Evolutionary conservation across 2,113 vertebrate species (phyloP), one percentile per base, ranked within the genome.

Genomic region (Tupaia tana): DNA sequence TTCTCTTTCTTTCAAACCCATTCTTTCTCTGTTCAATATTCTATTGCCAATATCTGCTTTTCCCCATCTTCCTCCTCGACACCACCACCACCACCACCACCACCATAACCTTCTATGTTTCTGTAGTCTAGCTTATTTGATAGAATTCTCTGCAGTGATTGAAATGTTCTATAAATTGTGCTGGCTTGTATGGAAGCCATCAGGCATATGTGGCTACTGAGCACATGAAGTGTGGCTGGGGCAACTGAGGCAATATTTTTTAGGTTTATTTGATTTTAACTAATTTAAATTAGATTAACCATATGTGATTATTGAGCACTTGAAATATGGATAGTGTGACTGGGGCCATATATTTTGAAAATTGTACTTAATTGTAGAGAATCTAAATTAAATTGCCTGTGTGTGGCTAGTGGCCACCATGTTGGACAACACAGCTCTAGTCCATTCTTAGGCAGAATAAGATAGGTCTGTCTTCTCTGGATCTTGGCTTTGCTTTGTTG

Each of bases 221-320:
- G 29, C n/a, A 66, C 18, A 73, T 82, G 25, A 31, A 16, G 14
- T 86, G 2, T 89, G 70, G 29, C 31, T 75, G 6, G 13, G 75
- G 9, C 5, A 67, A 84, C 15, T 93, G 34, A 84, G 83, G n/a
- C 90, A 63, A n/a, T 29, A 70, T 10, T 43, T 86, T 59, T 75
- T 52, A 67, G 71, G 80, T 91, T 61, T 80, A 73, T 74, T 89
- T 89, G 91, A 88, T 86, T 86, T 71, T 90, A 61, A 27, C 69
- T 73, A 15, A 71, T 84, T 71, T 84, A 87, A 83, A 24, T 88
- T 79, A 89, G 85, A 83, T 74, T 64, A 96, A 82, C 25, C 29
- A 73, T 29, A 64, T 58, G 34, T 94, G 73, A 7, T 18, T 83
- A 29, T 52, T 66, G 58, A 88, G 24, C 31, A 74, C 20, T 61